phyloP scores from a whole-genome alignment of 2,797 vertebrate genomes.

The Notolepis coatsorum region DNA sequence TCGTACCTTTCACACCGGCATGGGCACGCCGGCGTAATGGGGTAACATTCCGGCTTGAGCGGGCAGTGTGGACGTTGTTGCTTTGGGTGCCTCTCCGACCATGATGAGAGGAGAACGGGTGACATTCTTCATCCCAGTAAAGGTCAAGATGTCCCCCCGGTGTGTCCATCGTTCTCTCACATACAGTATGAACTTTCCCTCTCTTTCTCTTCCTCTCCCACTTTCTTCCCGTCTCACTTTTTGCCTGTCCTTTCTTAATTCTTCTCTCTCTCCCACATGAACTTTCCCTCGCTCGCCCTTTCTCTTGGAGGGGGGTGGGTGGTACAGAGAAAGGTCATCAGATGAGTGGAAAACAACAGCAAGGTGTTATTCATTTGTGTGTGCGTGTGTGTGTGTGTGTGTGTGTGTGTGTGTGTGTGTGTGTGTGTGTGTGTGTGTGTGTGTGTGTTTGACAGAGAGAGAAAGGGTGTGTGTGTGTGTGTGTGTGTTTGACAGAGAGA shows the following conservation, averaged over 20 bases:
- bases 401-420: background rate
- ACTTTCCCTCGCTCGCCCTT: conserved; percentile 20
- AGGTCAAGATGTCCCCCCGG: conserved; percentile 58
- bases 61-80: too few relatives aligned
- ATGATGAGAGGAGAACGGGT: background rate
- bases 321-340: conserved; percentile 38
- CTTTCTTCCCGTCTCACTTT: background rate
- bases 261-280: conserved; percentile 34
- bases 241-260: conserved; percentile 8
- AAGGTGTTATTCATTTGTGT: background rate
- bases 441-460: too few relatives aligned
- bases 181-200: conserved; percentile 9
- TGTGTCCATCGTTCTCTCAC: conserved; percentile 1
- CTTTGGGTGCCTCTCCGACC: background rate
- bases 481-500: too few relatives aligned
- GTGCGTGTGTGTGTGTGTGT: background rate
- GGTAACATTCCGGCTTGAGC: too few relatives aligned
- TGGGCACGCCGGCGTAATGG: too few relatives aligned
- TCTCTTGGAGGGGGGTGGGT: conserved; percentile 19
- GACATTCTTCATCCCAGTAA: conserved; percentile 35
- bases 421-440: background rate
- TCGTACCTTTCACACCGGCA: too few relatives aligned
- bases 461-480: too few relatives aligned
- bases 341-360: background rate
- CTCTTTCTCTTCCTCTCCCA: conserved; percentile 26